Percentiles rank a stretch among this genome's conserved stretches.
Evolutionary conservation across 2,113 vertebrate genomes (phyloP).

Genomic region (Calonectris borealis): DNA sequence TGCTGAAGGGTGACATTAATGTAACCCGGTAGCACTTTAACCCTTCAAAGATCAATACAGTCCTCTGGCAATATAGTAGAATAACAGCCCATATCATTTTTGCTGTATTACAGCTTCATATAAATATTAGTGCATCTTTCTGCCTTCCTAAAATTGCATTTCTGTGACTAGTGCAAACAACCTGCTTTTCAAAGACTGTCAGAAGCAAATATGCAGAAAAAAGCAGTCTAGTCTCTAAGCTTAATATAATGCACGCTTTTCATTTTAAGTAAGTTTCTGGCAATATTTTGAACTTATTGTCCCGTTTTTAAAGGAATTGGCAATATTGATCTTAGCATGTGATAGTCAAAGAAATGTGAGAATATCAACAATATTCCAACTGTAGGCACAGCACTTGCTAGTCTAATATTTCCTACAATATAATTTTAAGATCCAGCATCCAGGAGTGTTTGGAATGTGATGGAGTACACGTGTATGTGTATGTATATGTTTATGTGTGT

Average conservation of each 20-base stretch:
- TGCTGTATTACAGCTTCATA: neutral
- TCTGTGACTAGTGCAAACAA: neutral
- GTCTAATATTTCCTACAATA: neutral
- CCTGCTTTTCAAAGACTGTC: neutral
- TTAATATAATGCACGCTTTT: neutral
- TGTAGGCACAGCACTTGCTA: neutral
- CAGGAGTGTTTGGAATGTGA: neutral
- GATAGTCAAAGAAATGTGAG: neutral
- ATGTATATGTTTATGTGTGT: no score
- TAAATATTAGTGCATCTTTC: neutral
- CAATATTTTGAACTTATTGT: neutral
- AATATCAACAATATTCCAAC: neutral
- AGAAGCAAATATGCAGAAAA: neutral
- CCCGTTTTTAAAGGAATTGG: neutral
- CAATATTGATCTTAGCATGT: neutral
- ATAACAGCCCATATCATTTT: neutral
- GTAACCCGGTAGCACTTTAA: conserved; percentile 58
- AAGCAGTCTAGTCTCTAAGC: neutral
- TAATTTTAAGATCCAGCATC: neutral
- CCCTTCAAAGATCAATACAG: conserved; percentile 53
- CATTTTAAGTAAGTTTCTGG: neutral
- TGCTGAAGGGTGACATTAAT: conserved; percentile 63
- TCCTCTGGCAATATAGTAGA: neutral
- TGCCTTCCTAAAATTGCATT: neutral
- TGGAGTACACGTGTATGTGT: rapidly evolving